phyloP scores from a whole-genome alignment of 2,113 vertebrate genomes.

The Atrichornis clamosus region DNA sequence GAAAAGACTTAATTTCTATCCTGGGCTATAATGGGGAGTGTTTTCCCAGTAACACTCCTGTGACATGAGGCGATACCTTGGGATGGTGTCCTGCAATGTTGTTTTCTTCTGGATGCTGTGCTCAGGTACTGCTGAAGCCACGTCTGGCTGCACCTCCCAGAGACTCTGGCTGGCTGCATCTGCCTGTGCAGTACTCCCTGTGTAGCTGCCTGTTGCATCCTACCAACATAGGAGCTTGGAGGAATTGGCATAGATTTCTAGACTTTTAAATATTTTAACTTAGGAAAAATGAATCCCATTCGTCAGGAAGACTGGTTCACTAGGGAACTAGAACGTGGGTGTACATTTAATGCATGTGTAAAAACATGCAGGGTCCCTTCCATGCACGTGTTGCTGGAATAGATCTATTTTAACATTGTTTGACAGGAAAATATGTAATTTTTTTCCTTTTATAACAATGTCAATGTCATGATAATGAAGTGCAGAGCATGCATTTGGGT shows the following conservation, averaged over 20 bases:
- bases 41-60: neutral
- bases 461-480: neutral
- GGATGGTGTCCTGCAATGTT: neutral
- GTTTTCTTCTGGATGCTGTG: neutral
- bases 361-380: neutral
- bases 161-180: neutral
- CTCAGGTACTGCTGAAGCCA: neutral
- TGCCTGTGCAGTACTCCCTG: neutral
- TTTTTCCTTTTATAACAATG: neutral
- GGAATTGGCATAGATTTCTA: neutral
- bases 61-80: neutral
- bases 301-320: neutral
- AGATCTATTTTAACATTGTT: neutral
- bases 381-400: rapidly evolving
- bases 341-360: neutral
- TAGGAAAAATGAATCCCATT: neutral
- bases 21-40: neutral
- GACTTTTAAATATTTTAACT: neutral
- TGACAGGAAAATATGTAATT: neutral
- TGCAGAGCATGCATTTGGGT: neutral
- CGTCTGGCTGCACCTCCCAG: neutral
- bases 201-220: neutral
- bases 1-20: neutral
- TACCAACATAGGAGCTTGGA: neutral
- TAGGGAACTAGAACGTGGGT: neutral